A percentile compares a stretch with the other conserved stretches of the same genome.
Conservation (phyloP, 1,140 invertebrate genomes). For the Batillaria attramentaria region DNA sequence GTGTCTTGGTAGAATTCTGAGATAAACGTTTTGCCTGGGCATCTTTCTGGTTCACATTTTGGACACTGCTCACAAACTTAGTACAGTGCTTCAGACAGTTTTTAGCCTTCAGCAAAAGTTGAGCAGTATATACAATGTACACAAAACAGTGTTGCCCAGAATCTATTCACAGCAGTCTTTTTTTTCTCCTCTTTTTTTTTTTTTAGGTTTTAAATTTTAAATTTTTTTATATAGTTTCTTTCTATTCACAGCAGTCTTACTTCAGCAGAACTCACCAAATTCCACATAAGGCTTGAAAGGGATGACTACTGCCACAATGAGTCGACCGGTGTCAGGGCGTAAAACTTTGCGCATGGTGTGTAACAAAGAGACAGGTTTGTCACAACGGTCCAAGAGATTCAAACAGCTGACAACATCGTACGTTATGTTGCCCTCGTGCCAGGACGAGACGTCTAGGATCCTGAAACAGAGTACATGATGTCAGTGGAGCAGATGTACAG, state of each 20-base stretch:
- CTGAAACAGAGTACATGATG: conserved; percentile 73
- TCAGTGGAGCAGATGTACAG: not conserved
- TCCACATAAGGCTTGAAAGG: conserved; percentile 94
- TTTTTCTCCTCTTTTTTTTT: not conserved
- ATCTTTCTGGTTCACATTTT: too few species aligned
- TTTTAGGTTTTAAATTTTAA: not conserved
- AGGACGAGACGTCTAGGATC: conserved; percentile 83
- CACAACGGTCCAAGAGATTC: conserved; percentile 92
- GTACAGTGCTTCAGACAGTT: too few species aligned
- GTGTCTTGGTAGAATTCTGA: too few species aligned
- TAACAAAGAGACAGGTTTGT: conserved; percentile 83
- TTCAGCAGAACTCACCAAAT: conserved; percentile 66
- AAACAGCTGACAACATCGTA: conserved; percentile 90
- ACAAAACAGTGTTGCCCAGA: not conserved
- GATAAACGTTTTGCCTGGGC: too few species aligned
- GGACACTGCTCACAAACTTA: too few species aligned
- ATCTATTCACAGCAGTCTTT: not conserved
- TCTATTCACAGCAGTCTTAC: not conserved
- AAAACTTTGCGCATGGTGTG: conserved; percentile 79
- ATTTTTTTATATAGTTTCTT: not conserved
- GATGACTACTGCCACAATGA: conserved; percentile 88
- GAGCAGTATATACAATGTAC: too few species aligned
- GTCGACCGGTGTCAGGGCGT: conserved; percentile 77
- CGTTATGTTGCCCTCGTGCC: conserved; percentile 74
- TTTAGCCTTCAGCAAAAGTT: too few species aligned